Conservation (phyloP, 1,140 invertebrate species). For the Dryas iulia region DNA sequence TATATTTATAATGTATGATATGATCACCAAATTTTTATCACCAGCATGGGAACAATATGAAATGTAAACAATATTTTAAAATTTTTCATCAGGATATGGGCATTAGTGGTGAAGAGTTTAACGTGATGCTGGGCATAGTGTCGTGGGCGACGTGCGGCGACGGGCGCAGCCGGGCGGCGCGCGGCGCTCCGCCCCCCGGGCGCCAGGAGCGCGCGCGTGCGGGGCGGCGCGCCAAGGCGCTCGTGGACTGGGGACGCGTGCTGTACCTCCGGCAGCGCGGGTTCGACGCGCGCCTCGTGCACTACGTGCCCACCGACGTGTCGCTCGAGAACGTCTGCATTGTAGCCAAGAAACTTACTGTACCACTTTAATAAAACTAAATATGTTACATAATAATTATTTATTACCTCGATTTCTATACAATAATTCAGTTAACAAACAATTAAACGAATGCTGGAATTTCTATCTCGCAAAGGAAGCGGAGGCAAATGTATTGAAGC, state of each 20-base stretch:
- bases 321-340: constrained; percentile 91
- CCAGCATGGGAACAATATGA: too few relatives aligned
- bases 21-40: not conserved
- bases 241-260: constrained; percentile 89
- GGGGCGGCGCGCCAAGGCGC: constrained; percentile 86
- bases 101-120: constrained; percentile 85
- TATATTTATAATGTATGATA: too few relatives aligned
- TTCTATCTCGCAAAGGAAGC: not conserved
- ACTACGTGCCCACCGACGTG: constrained; percentile 83
- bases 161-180: constrained; percentile 66
- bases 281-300: constrained; percentile 82
- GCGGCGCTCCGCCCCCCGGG: not conserved
- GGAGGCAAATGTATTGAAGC: too few relatives aligned
- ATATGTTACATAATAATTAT: not conserved
- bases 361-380: not conserved
- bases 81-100: constrained; percentile 72
- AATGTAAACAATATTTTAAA: too few relatives aligned
- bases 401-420: not conserved
- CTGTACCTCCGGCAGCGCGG: constrained; percentile 82
- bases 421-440: not conserved
- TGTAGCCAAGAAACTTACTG: constrained; percentile 72
- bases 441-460: not conserved
- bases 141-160: constrained; percentile 92
- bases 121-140: constrained; percentile 87
- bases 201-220: constrained; percentile 81